Conservation (phyloP, 2,888 invertebrate genomes). For the Acanthococcus lagerstroemiae region DNA sequence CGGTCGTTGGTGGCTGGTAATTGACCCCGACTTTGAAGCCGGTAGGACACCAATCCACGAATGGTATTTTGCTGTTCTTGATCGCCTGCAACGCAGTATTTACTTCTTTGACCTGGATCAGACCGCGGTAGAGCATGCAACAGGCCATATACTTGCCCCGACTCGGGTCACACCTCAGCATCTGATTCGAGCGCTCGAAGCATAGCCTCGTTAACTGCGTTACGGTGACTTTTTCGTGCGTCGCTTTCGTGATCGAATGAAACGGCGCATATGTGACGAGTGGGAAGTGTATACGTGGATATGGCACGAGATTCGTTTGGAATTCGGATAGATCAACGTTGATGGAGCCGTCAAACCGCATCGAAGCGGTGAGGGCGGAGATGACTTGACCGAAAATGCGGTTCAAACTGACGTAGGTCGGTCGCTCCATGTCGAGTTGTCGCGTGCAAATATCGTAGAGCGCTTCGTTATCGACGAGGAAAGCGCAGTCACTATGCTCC, state of each 20-base stretch:
- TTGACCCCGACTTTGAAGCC: constrained; percentile 19
- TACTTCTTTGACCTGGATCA: constrained; percentile 16
- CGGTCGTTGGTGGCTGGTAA: constrained; percentile 19
- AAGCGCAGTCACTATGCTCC: constrained; percentile 26
- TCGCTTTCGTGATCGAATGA: constrained; percentile 14
- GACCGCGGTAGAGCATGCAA: constrained; percentile 22
- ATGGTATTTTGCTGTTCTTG: constrained; percentile 17
- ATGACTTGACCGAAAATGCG: constrained; percentile 23
- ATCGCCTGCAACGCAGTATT: constrained; percentile 11
- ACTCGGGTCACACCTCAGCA: constrained; percentile 13
- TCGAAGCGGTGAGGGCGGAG: constrained; percentile 18
- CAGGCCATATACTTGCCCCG: constrained; percentile 24
- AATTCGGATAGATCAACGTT: constrained; percentile 26
- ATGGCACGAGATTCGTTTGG: constrained; percentile 21
- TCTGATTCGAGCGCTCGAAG: constrained; percentile 17
- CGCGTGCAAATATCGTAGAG: constrained; percentile 24
- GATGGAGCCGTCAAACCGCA: constrained; percentile 22
- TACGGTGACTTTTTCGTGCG: constrained; percentile 24
- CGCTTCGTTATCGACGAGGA: constrained; percentile 25
- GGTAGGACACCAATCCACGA: constrained; percentile 23
- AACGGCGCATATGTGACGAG: constrained; percentile 21
- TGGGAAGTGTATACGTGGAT: constrained; percentile 21
- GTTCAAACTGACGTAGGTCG: constrained; percentile 19
- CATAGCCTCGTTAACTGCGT: constrained; percentile 11
- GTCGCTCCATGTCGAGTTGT: constrained; percentile 22